These are phyloP conservation scores for Regulus satrapa DNA, from an alignment of 2,113 vertebrate species.

Conservation along the genomic window DNA sequence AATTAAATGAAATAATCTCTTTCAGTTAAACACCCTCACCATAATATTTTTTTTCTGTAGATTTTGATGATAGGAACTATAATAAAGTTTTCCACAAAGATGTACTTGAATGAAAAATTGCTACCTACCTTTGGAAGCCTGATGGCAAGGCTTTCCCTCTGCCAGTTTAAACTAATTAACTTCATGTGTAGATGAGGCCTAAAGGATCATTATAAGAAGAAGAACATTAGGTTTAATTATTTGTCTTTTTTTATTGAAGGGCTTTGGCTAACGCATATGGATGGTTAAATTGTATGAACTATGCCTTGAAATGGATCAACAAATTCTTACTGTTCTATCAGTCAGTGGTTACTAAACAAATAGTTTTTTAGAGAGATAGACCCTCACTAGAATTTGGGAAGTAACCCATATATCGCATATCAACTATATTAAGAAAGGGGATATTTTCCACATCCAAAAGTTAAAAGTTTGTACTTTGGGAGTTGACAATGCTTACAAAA, in stretches of 20 bases:
- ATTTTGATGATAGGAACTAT: background rate
- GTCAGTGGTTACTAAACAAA: background rate
- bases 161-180: constrained; percentile 29
- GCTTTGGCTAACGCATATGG: background rate
- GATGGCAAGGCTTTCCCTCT: background rate
- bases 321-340: background rate
- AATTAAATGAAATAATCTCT: constrained; percentile 42
- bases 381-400: background rate
- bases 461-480: background rate
- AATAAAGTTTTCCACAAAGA: background rate
- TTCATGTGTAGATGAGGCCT: constrained; percentile 13
- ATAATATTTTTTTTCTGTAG: constrained; percentile 4
- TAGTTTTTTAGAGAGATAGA: background rate
- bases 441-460: background rate
- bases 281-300: background rate
- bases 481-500: background rate
- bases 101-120: constrained; percentile 22
- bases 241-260: background rate
- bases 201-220: constrained; percentile 14
- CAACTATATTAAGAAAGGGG: background rate
- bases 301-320: background rate
- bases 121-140: background rate
- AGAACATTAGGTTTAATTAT: constrained; percentile 16
- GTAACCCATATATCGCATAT: background rate
- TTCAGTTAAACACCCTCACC: background rate